phyloP scores from a whole-genome alignment of 2,797 vertebrate species.

The Halcyon chelicuti region DNA sequence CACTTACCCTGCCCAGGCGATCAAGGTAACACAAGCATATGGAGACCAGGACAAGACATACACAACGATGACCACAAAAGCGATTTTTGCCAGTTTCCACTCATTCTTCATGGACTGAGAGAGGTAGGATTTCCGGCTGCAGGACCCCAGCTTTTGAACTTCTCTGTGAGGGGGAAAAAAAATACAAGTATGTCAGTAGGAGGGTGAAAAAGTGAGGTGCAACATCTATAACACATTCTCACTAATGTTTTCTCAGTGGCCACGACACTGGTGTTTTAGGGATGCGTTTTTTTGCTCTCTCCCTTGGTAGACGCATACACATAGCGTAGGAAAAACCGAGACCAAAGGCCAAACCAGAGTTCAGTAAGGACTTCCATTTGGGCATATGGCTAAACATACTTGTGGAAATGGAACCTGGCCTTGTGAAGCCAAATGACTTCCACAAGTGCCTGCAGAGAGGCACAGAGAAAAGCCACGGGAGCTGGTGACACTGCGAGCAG shows the following conservation, averaged over 20 bases:
- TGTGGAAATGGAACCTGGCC: not conserved
- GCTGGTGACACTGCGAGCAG: not conserved
- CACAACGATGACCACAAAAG: conserved; percentile 88
- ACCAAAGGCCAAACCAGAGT: not conserved
- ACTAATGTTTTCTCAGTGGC: not conserved
- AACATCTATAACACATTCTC: not conserved
- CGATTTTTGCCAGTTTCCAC: conserved; percentile 92
- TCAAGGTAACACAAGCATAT: conserved; percentile 89
- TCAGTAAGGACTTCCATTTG: not conserved
- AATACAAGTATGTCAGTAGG: not conserved
- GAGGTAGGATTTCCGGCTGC: conserved; percentile 78
- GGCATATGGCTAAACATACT: not conserved
- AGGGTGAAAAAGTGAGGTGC: not conserved
- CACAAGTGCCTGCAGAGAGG: not conserved
- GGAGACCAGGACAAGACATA: conserved; percentile 91
- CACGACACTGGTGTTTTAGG: not conserved
- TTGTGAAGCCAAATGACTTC: not conserved
- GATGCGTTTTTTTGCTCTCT: not conserved
- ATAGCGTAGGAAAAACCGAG: not conserved
- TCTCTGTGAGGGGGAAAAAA: conserved; percentile 70
- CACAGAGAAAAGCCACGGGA: not conserved
- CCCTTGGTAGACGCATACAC: rapidly evolving
- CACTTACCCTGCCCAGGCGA: conserved; percentile 90
- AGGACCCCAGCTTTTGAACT: conserved; percentile 84
- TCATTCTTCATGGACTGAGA: conserved; percentile 85